phyloP scores from a whole-genome alignment of 1,140 invertebrate species.

The Thaumetopoea pityocampa region DNA sequence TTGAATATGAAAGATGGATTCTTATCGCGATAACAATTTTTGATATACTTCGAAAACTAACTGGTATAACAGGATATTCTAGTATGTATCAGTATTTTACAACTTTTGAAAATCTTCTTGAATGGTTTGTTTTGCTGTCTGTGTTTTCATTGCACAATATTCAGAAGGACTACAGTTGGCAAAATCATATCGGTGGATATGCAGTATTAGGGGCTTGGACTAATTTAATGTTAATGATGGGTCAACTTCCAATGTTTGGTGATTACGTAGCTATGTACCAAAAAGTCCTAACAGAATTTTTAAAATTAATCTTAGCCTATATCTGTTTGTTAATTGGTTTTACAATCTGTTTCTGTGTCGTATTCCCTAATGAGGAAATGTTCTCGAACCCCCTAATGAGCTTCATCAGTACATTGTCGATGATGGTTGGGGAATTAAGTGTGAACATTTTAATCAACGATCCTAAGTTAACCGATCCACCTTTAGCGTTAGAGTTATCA shows the following conservation, averaged over 20 bases:
- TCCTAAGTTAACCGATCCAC: conserved; percentile 56
- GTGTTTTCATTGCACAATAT: conserved; percentile 74
- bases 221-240: conserved; percentile 81
- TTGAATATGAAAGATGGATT: conserved; percentile 77
- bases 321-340: conserved; percentile 80
- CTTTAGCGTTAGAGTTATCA: conserved; percentile 73
- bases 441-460: conserved; percentile 79
- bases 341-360: conserved; percentile 80
- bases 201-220: conserved; percentile 80
- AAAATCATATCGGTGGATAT: conserved; percentile 80
- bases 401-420: conserved; percentile 80
- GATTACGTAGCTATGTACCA: conserved; percentile 82
- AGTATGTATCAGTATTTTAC: conserved; percentile 78
- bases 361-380: conserved; percentile 79
- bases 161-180: conserved; percentile 75
- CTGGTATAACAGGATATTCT: conserved; percentile 77
- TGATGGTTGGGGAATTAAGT: conserved; percentile 84
- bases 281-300: conserved; percentile 80
- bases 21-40: conserved; percentile 74
- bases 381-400: conserved; percentile 78
- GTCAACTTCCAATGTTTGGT: conserved; percentile 80
- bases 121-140: conserved; percentile 77
- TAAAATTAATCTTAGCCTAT: conserved; percentile 79
- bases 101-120: conserved; percentile 79
- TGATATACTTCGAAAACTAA: conserved; percentile 77